Base-by-base conservation (phyloP, 1,140 invertebrate species). In the Philopotamus ludificatus region DNA sequence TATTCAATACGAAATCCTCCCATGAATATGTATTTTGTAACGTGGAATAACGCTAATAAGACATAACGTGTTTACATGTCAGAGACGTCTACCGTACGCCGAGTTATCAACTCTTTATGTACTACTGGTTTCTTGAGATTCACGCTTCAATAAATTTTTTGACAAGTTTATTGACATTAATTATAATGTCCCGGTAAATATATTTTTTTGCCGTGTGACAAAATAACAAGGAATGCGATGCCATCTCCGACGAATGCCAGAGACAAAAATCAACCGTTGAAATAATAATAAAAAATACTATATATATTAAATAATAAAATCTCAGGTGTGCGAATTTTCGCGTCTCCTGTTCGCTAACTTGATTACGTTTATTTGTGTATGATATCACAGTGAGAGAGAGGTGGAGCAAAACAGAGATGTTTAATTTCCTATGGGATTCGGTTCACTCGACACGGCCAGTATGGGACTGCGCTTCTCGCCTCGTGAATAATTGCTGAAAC, bases 321-420 rank as follows among this genome's bases (percentile, higher is more conserved):
- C n/a, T n/a, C n/a, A n/a, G n/a, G n/a, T n/a, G n/a, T n/a, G n/a
- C n/a, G n/a, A 45, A 45, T n/a, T 18, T 50, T 10, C 21, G 22
- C 20, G 22, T 21, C 10, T 50, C 47, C 23, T 26, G 28, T n/a
- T 60, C 62, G 16, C 53, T 63, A 67, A 67, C 66, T 67, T 63
- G 66, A 67, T 67, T 67, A 67, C 54, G 54, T 49, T 67, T 67
- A 67, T 67, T 63, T 60, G 66, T 55, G 66, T 63, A 67, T 47
- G 54, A 60, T 60, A 60, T 53, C 53, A 28, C 54, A 21, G 65
- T 62, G 59, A 61, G 51, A 26, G 20, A 42, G 54, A 57, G 34
- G 34, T 57, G 21, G n/a, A 21, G 10, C 10, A 21, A 59, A 63
- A 67, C 54, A 59, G 59, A 58, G 49, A 59, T 25, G 42, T 63